These are phyloP conservation scores for Malurus melanocephalus DNA, from an alignment of 2,113 vertebrate genomes.

Conservation along the genomic window DNA sequence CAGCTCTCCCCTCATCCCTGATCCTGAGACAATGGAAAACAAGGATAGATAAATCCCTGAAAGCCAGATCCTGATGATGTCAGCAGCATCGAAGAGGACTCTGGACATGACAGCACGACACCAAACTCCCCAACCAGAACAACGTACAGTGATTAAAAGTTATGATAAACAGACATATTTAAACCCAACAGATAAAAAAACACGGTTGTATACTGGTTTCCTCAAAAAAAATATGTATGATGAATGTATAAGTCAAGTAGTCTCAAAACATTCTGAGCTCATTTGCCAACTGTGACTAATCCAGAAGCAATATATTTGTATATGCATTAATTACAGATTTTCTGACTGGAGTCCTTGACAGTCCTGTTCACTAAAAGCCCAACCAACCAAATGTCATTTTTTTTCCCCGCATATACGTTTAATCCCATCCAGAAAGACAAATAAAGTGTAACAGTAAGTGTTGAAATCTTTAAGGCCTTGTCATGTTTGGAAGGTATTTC, in stretches of 20 bases:
- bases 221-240: background rate
- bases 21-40: background rate
- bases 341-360: background rate
- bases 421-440: background rate
- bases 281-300: background rate
- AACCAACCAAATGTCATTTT: background rate
- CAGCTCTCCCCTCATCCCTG: background rate
- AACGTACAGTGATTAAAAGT: background rate
- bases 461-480: background rate
- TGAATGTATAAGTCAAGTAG: background rate
- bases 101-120: rapidly evolving
- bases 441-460: background rate
- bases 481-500: background rate
- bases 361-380: background rate
- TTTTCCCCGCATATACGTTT: rapidly evolving
- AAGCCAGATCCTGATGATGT: background rate
- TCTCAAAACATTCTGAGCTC: background rate
- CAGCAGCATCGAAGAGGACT: background rate
- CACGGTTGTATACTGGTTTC: background rate
- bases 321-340: background rate
- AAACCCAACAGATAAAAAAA: background rate
- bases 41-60: background rate
- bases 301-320: background rate
- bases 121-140: background rate
- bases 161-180: background rate